Evolutionary conservation across 2,113 vertebrate genomes (phyloP), one percentile per base, ranked within the genome.

Genomic region (Bettongia penicillata): DNA sequence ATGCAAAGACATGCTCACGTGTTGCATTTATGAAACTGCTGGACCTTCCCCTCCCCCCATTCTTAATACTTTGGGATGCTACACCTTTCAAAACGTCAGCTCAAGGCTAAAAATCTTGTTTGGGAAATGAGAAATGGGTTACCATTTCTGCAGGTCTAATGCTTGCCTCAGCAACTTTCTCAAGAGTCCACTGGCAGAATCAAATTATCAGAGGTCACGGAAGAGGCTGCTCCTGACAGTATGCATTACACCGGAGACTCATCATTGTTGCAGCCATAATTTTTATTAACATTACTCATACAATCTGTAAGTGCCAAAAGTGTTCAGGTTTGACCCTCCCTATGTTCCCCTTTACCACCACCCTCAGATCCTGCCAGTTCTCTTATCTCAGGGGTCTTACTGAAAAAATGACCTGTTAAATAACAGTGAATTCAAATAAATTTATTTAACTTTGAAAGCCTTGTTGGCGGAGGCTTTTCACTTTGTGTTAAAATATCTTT

Each of bases 271-370:
- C 92, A 98, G 37, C 89, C 22, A 16, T 94, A 96, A 93, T 98
- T 98, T 98, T 97, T 98, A 97, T 98, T 97, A 98, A 94, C 92
- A 93, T 98, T 97, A 95, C 90, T 97, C 91, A 95, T 2, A 91
- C 47, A 96, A 93, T 51, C 51, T 95, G 48, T 93, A 94, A 97
- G 55, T 96, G 91, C 61, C 97, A 96, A 93, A 52, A 97, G 24
- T 96, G 97, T 94, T 98, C 93, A 97, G 93, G 23, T 90, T 53
- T 93, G 90, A 95, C 84, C 31, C 25, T 10, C 49, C 90, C 49
- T 16, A 43, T 84, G 53, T 68, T 91, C 24, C 51, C 23, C 95
- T 0, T 0, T 12, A 28, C 11, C 91, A 47, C 3, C 53, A 9
- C 25, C 16, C 94, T 90, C 37, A 57, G 53, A 97, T 94, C 96